These are phyloP conservation scores for Thalassoma bifasciatum DNA, from an alignment of 2,113 vertebrate genomes.

Conservation along the genomic window DNA sequence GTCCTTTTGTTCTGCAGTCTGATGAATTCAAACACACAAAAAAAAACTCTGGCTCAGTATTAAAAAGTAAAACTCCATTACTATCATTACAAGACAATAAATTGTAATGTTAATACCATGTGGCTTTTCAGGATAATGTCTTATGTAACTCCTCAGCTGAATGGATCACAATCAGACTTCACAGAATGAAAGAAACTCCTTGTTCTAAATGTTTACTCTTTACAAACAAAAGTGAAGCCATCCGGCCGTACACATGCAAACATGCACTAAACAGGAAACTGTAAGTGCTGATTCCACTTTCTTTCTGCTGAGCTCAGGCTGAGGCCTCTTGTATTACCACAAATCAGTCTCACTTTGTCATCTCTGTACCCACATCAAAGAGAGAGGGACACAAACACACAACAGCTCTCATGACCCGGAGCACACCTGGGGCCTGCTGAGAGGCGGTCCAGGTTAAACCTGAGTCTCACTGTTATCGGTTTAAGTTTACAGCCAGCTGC, in stretches of 20 bases:
- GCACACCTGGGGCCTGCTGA: conserved; percentile 23
- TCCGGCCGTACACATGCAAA: not conserved
- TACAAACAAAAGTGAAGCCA: not conserved
- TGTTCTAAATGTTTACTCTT: not conserved
- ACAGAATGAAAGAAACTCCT: not conserved
- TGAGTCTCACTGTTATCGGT: conserved; percentile 12
- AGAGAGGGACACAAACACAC: not conserved
- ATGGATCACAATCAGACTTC: not conserved
- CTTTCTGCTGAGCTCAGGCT: conserved; percentile 12
- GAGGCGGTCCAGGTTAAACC: not conserved
- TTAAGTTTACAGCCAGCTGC: conserved; percentile 2
- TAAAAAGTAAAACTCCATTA: not conserved
- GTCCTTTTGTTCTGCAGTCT: conserved; percentile 97
- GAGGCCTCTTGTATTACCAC: not conserved
- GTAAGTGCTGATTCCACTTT: not conserved
- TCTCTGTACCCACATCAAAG: conserved; percentile 26
- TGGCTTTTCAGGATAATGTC: not conserved
- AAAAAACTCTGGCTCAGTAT: conserved; percentile 13
- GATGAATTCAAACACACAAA: conserved; percentile 42
- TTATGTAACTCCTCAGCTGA: not conserved
- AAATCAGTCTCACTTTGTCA: not conserved
- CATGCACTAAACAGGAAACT: conserved; percentile 6
- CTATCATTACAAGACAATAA: not conserved
- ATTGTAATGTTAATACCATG: too few relatives aligned
- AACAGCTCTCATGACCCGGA: not conserved